phyloP scores from a whole-genome alignment of 2,113 vertebrate species.

The Platichthys flesus region DNA sequence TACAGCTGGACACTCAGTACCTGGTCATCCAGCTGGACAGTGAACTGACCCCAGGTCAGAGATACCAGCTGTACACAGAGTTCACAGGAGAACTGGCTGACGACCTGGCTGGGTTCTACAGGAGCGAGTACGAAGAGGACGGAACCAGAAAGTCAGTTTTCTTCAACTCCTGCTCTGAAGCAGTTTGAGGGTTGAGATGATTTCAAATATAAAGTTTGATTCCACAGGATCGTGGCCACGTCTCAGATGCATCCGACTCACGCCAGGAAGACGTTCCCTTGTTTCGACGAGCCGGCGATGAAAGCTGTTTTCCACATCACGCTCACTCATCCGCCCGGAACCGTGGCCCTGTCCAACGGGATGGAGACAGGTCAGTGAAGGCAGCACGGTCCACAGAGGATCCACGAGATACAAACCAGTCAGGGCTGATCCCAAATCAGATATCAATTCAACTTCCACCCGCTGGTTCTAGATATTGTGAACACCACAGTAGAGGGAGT shows the following conservation, averaged over 20 bases:
- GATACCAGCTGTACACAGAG: constrained; percentile 79
- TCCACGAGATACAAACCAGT: too few species aligned
- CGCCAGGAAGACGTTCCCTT: constrained; percentile 91
- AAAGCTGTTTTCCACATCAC: constrained; percentile 88
- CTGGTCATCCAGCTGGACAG: constrained; percentile 82
- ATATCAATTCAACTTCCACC: too few species aligned
- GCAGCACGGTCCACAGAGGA: not conserved
- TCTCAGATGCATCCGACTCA: constrained; percentile 92
- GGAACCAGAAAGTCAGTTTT: constrained; percentile 74
- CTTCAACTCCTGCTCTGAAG: not conserved
- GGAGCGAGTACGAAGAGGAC: constrained; percentile 86
- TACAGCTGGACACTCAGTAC: constrained; percentile 81
- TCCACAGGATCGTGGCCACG: constrained; percentile 87
- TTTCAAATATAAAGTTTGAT: not conserved
- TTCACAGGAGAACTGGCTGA: constrained; percentile 89
- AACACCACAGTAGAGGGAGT: not conserved
- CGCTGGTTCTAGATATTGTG: constrained; percentile 38
- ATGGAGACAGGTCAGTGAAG: constrained; percentile 76
- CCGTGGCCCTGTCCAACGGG: constrained; percentile 88
- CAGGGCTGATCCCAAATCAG: too few species aligned
- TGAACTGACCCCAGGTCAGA: constrained; percentile 44
- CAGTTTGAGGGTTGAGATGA: not conserved
- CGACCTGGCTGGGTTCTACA: constrained; percentile 90
- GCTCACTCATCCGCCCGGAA: constrained; percentile 73
- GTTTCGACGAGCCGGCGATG: constrained; percentile 91